Percentiles rank a stretch among this genome's conserved stretches.
Conservation (phyloP, 2,113 vertebrate species). For the Australoheros scitulus region DNA sequence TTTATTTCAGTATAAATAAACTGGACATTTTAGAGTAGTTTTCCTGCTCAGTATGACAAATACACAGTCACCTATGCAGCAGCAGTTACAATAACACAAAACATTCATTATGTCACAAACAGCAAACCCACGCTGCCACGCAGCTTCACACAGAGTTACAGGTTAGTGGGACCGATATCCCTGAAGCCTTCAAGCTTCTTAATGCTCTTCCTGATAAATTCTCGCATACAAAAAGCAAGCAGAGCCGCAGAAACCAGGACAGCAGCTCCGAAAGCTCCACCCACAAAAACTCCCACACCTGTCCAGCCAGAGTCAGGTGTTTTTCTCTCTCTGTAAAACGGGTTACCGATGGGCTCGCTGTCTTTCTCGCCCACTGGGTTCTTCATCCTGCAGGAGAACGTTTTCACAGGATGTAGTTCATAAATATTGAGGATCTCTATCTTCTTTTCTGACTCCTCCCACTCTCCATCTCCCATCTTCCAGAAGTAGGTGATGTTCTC, state of each 20-base stretch:
- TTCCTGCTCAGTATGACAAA: too few relatives aligned
- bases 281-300: fast-evolving
- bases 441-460: fast-evolving
- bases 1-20: too few relatives aligned
- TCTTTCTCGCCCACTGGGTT: not conserved
- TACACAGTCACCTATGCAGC: not conserved
- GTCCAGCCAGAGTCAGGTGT: fast-evolving
- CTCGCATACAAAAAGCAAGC: not conserved
- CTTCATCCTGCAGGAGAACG: slow-evolving; percentile 9
- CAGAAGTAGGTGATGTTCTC: slow-evolving; percentile 28
- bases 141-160: not conserved
- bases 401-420: fast-evolving
- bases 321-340: not conserved
- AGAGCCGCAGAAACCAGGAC: not conserved
- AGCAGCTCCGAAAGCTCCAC: not conserved
- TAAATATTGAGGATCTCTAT: fast-evolving
- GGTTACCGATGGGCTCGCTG: not conserved
- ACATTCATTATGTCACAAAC: not conserved
- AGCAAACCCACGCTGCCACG: not conserved
- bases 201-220: not conserved
- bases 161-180: fast-evolving
- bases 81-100: not conserved
- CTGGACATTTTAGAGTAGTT: not conserved
- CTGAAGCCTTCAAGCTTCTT: not conserved
- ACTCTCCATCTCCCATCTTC: not conserved